Evolutionary conservation across 1,140 invertebrate genomes (phyloP), one percentile per base, ranked within the genome.

Genomic region (Orchesella cincta): DNA sequence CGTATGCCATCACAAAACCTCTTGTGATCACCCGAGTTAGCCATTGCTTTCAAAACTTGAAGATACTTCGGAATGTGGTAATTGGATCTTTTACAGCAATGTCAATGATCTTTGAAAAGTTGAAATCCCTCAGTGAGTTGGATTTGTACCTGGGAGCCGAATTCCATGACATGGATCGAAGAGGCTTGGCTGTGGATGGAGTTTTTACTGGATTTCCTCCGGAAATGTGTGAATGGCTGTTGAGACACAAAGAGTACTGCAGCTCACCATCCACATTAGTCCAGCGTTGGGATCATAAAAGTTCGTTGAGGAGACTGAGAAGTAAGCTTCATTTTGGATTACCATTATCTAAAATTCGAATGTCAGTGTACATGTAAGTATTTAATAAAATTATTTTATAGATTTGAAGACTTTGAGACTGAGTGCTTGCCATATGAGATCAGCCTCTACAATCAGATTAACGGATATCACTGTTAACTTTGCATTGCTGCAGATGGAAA

Each of bases 1-100:
- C 71, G 1, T 73, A 73, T 29, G 2, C 34, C 2, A 29, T 73
- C 29, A 51, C 1, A 3, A 28, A n/a, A 5, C 33, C 71, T 20
- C 18, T n/a, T 28, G 39, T 73, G 18, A 46, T 73, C 26, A 36
- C 14, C 34, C 31, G 71, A 14, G 46, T 73, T 36, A 35, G 71
- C 18, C 26, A 39, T 35, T 73, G 71, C 35, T 73, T 73, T 39
- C 71, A 36, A 29, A 73, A 73, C 23, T 36, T 73, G 71, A 73
- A 51, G 29, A 31, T 46, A 20, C 29, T 73, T 1, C 36, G 23
- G 36, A n/a, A 73, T 18, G 71, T 73, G 23, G 29, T 28, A 1
- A 23, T 73, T 8, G 39, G 18, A 2, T 23, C 14, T 3, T 73
- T 51, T 2, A 35, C 36, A 36, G 36, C 71, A 46, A n/a, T 73